These are phyloP conservation scores for Formicarius rufipectus DNA, from an alignment of 2,113 vertebrate genomes.

Conservation along the genomic window DNA sequence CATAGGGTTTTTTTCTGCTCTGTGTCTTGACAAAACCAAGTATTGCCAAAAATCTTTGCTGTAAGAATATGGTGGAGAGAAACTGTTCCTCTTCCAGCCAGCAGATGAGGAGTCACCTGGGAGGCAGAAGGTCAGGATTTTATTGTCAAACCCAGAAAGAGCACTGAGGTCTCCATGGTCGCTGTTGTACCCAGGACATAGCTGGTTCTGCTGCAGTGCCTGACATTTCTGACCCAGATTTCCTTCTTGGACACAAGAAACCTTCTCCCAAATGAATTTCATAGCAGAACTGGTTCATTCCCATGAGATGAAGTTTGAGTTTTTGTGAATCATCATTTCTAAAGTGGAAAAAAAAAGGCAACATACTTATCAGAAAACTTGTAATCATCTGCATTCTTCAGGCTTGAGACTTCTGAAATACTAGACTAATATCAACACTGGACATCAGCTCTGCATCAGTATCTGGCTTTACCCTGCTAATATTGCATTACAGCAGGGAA, in stretches of 20 bases:
- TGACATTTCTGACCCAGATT: neutral
- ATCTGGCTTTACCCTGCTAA: neutral
- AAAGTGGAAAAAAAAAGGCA: neutral
- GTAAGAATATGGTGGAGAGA: neutral
- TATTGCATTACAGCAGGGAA: neutral
- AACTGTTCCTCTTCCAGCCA: neutral
- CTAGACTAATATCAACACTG: neutral
- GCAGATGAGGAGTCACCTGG: neutral
- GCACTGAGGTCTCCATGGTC: rapidly evolving
- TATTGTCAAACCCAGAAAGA: neutral
- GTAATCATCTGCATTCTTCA: neutral
- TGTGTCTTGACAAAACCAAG: neutral
- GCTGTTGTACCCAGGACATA: rapidly evolving
- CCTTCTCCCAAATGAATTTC: neutral
- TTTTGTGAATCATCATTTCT: neutral
- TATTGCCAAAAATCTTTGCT: neutral
- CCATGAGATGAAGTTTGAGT: neutral
- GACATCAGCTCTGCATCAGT: neutral
- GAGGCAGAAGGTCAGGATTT: neutral
- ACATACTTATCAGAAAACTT: neutral
- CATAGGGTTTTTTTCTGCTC: neutral
- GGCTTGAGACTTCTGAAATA: neutral
- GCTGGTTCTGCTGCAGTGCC: neutral
- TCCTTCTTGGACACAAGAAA: neutral
- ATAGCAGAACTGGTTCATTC: neutral